Base-by-base conservation (phyloP, 2,888 invertebrate genomes). In the Thymelicus sylvestris region DNA sequence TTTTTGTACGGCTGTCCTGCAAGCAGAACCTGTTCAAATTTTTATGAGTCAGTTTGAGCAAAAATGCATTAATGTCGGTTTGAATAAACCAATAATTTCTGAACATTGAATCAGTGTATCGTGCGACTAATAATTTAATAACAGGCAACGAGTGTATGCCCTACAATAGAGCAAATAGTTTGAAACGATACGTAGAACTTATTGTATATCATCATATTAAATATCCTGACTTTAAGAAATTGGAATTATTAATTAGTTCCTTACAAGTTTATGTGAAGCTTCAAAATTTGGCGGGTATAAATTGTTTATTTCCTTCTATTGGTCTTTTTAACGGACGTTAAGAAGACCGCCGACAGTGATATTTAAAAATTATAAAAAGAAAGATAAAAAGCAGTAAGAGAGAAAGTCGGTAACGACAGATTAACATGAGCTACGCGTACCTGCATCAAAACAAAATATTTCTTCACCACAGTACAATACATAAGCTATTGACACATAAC, bases 341-440 rank as follows among this genome's bases (percentile, higher is more conserved):
- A 72, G 80, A 84, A 88, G 90, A 84, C 90, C 87, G 74, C 79
- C 79, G 79, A 52, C 72, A 59, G 71, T 74, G 71, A 65, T 64
- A 62, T 75, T 79, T 77, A 62, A 65, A 74, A 66, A 48, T 10
- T 66, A 64, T 72, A 68, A 71, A 50, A 74, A 55, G 31, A 44
- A 61, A 60, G 10, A 61, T 63, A 71, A 60, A 41, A 59, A 15
- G 3, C 41, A 39, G 12, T 31, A 44, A 31, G n/a, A 61, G 12
- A 61, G 41, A 41, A 31, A 67, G 67, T 44, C n/a, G 61, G 2
- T 47, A 24, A 10, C 61, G 31, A 41, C 7, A 72, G 61, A 70
- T 61, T 89, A 91, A 83, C 86, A 92, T 92, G 92, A 89, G 84
- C 90, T 83, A 81, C 86, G 86, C 79, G 76, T 83, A 83, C 76